Evolutionary conservation across 2,113 vertebrate genomes (phyloP).

Genomic region (Probosciger aterrimus): DNA sequence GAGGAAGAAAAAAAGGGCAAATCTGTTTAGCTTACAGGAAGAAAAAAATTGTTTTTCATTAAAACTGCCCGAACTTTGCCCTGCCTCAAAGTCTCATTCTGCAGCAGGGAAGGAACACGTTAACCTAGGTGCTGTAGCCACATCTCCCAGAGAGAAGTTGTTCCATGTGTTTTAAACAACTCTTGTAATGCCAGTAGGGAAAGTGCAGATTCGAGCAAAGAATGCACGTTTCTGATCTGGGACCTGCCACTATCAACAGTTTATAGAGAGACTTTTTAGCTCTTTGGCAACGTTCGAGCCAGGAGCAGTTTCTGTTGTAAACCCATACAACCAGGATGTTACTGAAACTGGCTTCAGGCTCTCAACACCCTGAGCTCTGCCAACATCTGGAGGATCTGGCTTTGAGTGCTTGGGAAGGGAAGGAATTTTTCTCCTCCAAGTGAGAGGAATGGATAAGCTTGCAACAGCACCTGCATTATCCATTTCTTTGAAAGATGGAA

Average conservation of each 20-base stretch:
- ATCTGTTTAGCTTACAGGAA: constrained; percentile 58
- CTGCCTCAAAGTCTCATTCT: background rate
- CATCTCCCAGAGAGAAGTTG: background rate
- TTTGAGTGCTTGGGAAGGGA: background rate
- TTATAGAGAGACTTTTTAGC: background rate
- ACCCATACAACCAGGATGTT: background rate
- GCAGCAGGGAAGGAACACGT: background rate
- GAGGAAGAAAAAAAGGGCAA: constrained; percentile 29
- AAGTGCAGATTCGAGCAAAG: background rate
- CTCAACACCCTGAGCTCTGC: constrained; percentile 1
- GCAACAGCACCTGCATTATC: constrained; percentile 41
- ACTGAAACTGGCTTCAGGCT: background rate
- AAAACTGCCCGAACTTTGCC: background rate
- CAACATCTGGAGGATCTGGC: constrained; percentile 53
- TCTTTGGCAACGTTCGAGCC: background rate
- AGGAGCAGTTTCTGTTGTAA: constrained; percentile 9
- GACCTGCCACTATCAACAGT: background rate
- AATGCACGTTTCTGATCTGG: background rate
- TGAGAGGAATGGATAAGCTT: constrained; percentile 23
- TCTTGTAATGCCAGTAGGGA: background rate
- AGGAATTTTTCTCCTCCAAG: constrained; percentile 44
- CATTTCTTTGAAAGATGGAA: background rate
- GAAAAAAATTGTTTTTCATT: constrained; percentile 51
- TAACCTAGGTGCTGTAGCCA: background rate
- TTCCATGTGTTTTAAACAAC: background rate